These are phyloP conservation scores for Procavia capensis DNA, from an alignment of 2,113 vertebrate genomes.

Conservation along the genomic window DNA sequence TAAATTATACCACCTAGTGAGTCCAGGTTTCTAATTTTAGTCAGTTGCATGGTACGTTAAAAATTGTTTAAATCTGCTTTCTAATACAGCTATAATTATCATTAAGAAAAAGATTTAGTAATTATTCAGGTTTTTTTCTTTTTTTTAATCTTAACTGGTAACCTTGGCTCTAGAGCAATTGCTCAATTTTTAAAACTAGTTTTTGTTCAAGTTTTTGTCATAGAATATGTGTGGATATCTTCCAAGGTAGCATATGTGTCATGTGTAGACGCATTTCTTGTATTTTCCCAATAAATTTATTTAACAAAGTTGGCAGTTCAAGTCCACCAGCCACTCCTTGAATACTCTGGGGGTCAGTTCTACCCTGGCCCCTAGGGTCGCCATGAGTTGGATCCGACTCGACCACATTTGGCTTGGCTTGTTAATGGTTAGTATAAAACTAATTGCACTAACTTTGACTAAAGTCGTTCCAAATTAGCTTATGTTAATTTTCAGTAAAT, in stretches of 20 bases:
- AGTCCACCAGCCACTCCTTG: too few relatives aligned
- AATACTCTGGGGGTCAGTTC: too few relatives aligned
- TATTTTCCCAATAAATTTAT: neutral
- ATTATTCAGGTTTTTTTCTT: neutral
- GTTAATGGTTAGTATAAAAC: neutral
- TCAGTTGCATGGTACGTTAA: neutral
- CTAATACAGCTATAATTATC: neutral
- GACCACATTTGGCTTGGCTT: too few relatives aligned
- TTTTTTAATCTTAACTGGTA: neutral
- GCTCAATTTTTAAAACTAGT: neutral
- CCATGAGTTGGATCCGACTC: too few relatives aligned
- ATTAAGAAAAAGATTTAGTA: neutral
- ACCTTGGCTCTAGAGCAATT: neutral
- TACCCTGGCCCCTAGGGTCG: too few relatives aligned
- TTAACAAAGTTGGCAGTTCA: too few relatives aligned
- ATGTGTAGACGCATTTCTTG: neutral
- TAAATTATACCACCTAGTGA: neutral
- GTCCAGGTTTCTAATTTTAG: slow-evolving; percentile 37
- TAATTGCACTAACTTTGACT: neutral
- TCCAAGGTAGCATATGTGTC: neutral
- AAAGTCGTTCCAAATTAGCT: slow-evolving; percentile 13
- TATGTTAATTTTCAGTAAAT: slow-evolving; percentile 29
- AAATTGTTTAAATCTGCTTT: neutral
- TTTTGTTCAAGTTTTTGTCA: neutral
- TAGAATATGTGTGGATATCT: neutral